phyloP scores from a whole-genome alignment of 2,888 invertebrate genomes.

The Athripsodes cinereus region DNA sequence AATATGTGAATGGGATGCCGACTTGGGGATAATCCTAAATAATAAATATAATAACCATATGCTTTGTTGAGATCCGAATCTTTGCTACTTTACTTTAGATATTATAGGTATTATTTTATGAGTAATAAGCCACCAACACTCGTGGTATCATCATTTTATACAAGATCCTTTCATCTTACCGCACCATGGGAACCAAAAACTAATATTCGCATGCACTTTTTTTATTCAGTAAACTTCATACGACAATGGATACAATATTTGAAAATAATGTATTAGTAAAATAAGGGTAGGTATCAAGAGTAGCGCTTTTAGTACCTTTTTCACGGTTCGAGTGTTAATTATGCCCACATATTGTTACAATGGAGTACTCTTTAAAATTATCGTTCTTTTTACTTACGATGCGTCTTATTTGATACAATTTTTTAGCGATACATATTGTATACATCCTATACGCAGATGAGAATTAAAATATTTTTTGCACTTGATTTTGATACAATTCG shows the following conservation, averaged over 20 bases:
- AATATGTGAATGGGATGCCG: constrained; percentile 9
- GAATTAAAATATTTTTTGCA: too few species aligned
- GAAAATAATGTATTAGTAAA: too few species aligned
- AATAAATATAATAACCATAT: constrained; percentile 10
- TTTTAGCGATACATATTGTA: too few species aligned
- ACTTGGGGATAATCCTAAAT: constrained; percentile 16
- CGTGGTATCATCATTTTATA: constrained; percentile 15
- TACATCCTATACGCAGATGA: too few species aligned
- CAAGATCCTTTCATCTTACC: constrained; percentile 15
- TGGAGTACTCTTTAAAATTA: too few species aligned
- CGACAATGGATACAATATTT: not conserved
- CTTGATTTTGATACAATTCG: too few species aligned
- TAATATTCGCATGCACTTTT: not conserved
- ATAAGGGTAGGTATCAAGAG: too few species aligned
- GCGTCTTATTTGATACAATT: too few species aligned
- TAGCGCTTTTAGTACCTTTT: not conserved
- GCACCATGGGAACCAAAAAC: constrained; percentile 18
- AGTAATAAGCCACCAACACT: constrained; percentile 10
- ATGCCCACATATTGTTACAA: too few species aligned
- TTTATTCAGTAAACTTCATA: not conserved
- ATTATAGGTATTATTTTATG: too few species aligned
- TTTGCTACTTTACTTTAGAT: too few species aligned
- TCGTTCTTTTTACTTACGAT: too few species aligned
- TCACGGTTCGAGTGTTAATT: not conserved
- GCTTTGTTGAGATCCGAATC: constrained; percentile 11